Percentiles rank a stretch among this genome's conserved stretches.
Conservation (phyloP, 1,140 invertebrate genomes). For the Callitettix versicolor region DNA sequence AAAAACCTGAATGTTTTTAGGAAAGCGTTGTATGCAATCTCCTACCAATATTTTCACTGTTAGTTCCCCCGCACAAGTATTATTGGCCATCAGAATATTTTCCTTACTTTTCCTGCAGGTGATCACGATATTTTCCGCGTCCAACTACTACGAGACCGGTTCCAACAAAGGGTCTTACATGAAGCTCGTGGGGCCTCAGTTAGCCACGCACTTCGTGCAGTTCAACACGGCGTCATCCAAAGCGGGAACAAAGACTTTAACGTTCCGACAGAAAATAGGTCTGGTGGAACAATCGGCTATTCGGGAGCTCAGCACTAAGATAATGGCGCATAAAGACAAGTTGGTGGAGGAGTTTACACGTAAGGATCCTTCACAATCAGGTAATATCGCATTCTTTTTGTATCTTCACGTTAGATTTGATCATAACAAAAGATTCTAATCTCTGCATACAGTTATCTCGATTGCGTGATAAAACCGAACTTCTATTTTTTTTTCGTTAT, state of each 20-base stretch:
- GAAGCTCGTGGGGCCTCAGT: conserved; percentile 58
- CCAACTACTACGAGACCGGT: conserved; percentile 86
- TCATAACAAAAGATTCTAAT: too few relatives aligned
- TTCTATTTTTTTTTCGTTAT: too few relatives aligned
- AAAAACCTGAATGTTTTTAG: too few relatives aligned
- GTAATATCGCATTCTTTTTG: too few relatives aligned
- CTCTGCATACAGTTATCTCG: too few relatives aligned
- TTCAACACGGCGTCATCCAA: conserved; percentile 63
- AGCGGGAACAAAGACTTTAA: conserved; percentile 53
- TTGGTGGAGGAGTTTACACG: conserved; percentile 59
- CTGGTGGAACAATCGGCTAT: conserved; percentile 73
- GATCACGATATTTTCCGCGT: conserved; percentile 87
- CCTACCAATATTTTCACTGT: too few relatives aligned
- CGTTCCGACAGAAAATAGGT: conserved; percentile 69
- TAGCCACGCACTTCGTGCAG: conserved; percentile 72
- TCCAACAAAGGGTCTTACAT: conserved; percentile 87
- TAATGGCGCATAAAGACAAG: conserved; percentile 52
- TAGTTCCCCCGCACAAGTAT: too few relatives aligned
- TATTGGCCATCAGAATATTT: too few relatives aligned
- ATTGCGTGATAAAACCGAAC: too few relatives aligned
- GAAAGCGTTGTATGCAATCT: too few relatives aligned
- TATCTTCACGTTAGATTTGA: too few relatives aligned
- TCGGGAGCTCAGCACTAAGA: conserved; percentile 60
- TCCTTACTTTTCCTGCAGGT: conserved; percentile 43
- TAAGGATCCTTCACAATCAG: conserved; percentile 56